Percentiles rank a stretch among this genome's conserved stretches.
Evolutionary conservation across 2,888 invertebrate species (phyloP).

Genomic region (Cephus pygmeus): DNA sequence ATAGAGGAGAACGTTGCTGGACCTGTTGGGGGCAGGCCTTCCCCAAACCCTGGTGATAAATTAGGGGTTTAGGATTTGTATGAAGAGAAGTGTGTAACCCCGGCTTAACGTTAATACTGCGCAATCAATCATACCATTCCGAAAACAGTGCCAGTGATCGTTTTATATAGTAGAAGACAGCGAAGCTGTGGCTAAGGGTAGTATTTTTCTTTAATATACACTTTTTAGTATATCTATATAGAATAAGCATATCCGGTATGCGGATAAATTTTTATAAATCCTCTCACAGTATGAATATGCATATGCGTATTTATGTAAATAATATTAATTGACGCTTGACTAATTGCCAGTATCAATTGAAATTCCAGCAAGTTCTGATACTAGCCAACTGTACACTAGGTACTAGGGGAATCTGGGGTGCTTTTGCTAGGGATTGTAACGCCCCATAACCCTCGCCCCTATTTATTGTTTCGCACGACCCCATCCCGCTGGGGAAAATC

Average conservation of each 20-base stretch:
- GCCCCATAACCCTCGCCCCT: slow-evolving; percentile 42
- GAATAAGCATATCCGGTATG: background rate
- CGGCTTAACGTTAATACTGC: slow-evolving; percentile 57
- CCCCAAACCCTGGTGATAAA: slow-evolving; percentile 54
- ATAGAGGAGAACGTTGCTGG: slow-evolving; percentile 28
- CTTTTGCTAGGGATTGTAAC: background rate
- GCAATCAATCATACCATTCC: slow-evolving; percentile 60
- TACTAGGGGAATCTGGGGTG: background rate
- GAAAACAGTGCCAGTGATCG: slow-evolving; percentile 30
- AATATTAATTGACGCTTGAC: slow-evolving; percentile 2
- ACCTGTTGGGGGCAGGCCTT: slow-evolving; percentile 57
- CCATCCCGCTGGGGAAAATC: slow-evolving; percentile 52
- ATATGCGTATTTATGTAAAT: background rate
- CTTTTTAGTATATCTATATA: background rate
- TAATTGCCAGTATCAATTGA: slow-evolving; percentile 22
- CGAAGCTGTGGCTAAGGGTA: background rate
- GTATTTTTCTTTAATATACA: background rate
- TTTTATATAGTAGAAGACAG: background rate
- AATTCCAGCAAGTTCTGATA: slow-evolving; percentile 16
- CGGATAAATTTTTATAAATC: background rate
- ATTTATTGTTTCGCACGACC: slow-evolving; percentile 54
- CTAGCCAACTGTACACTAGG: background rate
- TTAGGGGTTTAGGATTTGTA: slow-evolving; percentile 60
- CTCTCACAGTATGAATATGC: background rate
- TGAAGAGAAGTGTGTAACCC: slow-evolving; percentile 64